Conservation (phyloP, 2,797 vertebrate genomes). For the Poecilia gillii region DNA sequence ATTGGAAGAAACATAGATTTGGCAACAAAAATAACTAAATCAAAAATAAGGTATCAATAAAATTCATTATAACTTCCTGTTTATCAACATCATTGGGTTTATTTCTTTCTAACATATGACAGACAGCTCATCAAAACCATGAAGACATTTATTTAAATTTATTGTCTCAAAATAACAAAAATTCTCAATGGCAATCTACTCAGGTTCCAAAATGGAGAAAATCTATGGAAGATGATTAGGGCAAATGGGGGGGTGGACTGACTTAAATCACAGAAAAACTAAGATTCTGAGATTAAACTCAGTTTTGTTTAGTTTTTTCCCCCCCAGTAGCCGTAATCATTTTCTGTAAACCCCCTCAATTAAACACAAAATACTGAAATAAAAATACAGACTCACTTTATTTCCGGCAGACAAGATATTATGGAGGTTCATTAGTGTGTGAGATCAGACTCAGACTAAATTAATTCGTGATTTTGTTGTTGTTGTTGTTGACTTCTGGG, state of each 20-base stretch:
- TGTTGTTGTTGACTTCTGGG: neutral
- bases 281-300: neutral
- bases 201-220: neutral
- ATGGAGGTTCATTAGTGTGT: neutral
- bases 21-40: neutral
- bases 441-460: neutral
- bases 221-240: neutral
- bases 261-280: neutral
- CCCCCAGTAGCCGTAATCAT: neutral
- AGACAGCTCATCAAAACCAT: no score
- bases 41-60: no score
- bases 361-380: neutral
- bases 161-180: no score
- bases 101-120: no score
- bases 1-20: no score
- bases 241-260: no score
- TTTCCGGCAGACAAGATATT: neutral
- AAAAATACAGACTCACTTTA: neutral
- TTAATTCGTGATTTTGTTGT: neutral
- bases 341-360: neutral
- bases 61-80: neutral
- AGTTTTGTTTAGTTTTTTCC: neutral
- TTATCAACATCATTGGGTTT: no score
- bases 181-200: no score
- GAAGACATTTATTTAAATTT: no score